Base-by-base conservation (phyloP, 2,888 invertebrate genomes). In the Crocallis elinguaria region DNA sequence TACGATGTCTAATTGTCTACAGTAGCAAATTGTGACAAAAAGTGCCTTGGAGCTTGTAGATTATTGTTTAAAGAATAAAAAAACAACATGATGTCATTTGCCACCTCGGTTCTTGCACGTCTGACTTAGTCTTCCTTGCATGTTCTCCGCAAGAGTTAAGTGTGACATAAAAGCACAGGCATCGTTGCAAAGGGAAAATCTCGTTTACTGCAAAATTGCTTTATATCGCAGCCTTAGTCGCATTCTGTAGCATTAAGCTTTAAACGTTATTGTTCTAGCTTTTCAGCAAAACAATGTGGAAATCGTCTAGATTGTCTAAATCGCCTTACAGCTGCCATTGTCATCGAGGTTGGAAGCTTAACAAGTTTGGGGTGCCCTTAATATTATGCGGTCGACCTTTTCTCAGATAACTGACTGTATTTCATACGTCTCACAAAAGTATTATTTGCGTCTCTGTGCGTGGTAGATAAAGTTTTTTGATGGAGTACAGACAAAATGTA, bases 271-370 rank as follows among this genome's bases (percentile, higher is more conserved):
- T 64, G 60, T 57, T 54, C 37, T 17, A 49, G 43, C 41, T 52
- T 49, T 48, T 60, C 62, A 52, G 49, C 58, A 27, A 54, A 64
- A 66, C 64, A 66, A 64, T 60, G 64, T 65, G 63, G 50, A 49
- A 65, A 65, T 62, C 58, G 50, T 59, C 60, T 61, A 61, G 63
- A 71, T 69, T 66, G 62, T 37, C 58, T 51, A 49, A 64, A 69
- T 50, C 48, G 61, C 59, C 57, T 65, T 44, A 39, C 49, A 51
- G 49, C 42, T 53, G 49, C 60, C 50, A 55, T 60, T 63, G 49
- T 59, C 57, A 12, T 13, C 38, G 30, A 35, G 16, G 42, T 39
- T 19, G 35, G 46, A 44, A 46, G 57, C 52, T 55, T 58, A 52
- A 55, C 58, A 63, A 63, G 56, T 60, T 63, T 44, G 46, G 48